Evolutionary conservation across 1,140 invertebrate genomes (phyloP).

Genomic region (Notospermus geniculatus): DNA sequence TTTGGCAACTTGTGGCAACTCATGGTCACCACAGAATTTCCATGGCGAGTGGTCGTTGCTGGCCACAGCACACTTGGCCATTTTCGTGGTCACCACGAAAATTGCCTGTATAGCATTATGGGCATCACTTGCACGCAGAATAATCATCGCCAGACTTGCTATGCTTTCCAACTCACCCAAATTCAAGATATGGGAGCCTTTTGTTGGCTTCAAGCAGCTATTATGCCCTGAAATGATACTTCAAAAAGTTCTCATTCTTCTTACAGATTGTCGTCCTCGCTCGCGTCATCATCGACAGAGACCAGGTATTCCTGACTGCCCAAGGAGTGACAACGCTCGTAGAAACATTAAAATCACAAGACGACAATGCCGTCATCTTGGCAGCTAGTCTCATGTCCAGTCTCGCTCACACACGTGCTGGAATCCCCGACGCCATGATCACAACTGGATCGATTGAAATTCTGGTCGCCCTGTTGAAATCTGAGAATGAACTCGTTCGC

Average conservation of each 20-base stretch:
- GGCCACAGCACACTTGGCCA: too few relatives aligned
- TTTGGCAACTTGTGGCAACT: too few relatives aligned
- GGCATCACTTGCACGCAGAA: too few relatives aligned
- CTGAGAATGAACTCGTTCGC: conserved; percentile 43
- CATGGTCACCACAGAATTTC: too few relatives aligned
- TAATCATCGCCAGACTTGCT: too few relatives aligned
- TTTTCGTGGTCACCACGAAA: too few relatives aligned
- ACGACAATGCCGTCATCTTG: conserved; percentile 47
- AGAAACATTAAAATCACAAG: conserved; percentile 34
- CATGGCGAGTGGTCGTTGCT: too few relatives aligned
- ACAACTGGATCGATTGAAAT: conserved; percentile 49
- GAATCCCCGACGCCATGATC: conserved; percentile 56
- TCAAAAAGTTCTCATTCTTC: conserved; percentile 7
- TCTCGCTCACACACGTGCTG: conserved; percentile 53
- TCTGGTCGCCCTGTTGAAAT: conserved; percentile 39
- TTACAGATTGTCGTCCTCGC: conserved; percentile 53
- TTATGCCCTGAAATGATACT: too few relatives aligned
- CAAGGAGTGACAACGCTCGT: conserved; percentile 46
- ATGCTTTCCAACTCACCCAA: too few relatives aligned
- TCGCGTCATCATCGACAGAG: conserved; percentile 48
- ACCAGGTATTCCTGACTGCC: conserved; percentile 52
- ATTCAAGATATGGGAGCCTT: too few relatives aligned
- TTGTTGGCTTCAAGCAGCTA: too few relatives aligned
- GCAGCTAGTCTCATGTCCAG: conserved; percentile 51
- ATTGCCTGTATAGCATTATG: too few relatives aligned